A percentile compares a stretch with the other conserved stretches of the same genome.
Evolutionary conservation across 2,797 vertebrate species (phyloP).

Genomic region (Artibeus jamaicensis): DNA sequence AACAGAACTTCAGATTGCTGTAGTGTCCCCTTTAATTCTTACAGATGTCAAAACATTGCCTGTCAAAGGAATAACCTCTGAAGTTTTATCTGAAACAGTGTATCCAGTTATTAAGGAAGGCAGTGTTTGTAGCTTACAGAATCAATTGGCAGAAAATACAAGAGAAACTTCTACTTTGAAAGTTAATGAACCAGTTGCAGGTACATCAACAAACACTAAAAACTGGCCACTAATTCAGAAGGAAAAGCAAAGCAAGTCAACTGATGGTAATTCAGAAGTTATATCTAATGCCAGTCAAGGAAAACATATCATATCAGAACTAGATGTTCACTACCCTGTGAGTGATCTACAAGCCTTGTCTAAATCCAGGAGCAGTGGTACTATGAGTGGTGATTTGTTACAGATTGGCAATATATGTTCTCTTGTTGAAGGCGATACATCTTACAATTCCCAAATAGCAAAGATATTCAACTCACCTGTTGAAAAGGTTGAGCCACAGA

Average conservation of each 20-base stretch:
- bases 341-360: not conserved
- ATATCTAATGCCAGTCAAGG: not conserved
- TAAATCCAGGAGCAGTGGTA: not conserved
- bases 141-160: slow-evolving; percentile 1
- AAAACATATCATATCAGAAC: not conserved
- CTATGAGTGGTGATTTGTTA: slow-evolving; percentile 58
- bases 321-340: not conserved
- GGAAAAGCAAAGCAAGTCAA: slow-evolving; percentile 35
- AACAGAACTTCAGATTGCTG: slow-evolving; percentile 84
- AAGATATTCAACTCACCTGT: slow-evolving; percentile 79
- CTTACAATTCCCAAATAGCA: slow-evolving; percentile 85
- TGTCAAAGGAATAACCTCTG: slow-evolving; percentile 46
- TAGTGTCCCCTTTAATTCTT: slow-evolving; percentile 85
- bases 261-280: not conserved
- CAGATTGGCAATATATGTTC: slow-evolving; percentile 84
- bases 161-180: not conserved
- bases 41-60: slow-evolving; percentile 70
- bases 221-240: slow-evolving; percentile 22
- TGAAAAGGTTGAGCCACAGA: not conserved
- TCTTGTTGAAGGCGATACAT: slow-evolving; percentile 83
- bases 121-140: slow-evolving; percentile 62
- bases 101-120: slow-evolving; percentile 63
- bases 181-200: not conserved
- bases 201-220: not conserved
- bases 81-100: slow-evolving; percentile 8